phyloP scores from a whole-genome alignment of 2,888 invertebrate genomes.

The Schizaphis graminum region DNA sequence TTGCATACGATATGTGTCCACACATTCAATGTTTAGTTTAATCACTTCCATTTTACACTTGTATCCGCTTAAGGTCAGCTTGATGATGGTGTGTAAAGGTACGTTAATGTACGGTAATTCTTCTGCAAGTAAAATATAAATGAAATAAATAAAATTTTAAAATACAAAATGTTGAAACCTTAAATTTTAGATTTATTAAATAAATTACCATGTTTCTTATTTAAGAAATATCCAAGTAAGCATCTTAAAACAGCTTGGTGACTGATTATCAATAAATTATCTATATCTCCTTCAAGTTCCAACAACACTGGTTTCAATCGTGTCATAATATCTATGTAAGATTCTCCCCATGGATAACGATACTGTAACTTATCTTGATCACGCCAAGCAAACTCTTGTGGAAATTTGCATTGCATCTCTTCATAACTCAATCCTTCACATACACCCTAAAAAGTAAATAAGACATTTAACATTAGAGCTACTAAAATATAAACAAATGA shows the following conservation, averaged over 20 bases:
- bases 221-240: conserved; percentile 91
- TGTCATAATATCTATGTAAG: conserved; percentile 92
- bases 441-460: conserved; percentile 78
- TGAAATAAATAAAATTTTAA: neutral
- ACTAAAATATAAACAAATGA: conserved; percentile 12
- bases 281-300: conserved; percentile 84
- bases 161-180: neutral
- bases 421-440: conserved; percentile 95
- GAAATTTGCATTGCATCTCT: conserved; percentile 91
- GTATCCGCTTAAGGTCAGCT: conserved; percentile 89
- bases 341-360: conserved; percentile 89
- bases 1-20: conserved; percentile 89
- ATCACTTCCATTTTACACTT: conserved; percentile 90
- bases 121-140: conserved; percentile 72
- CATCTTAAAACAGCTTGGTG: conserved; percentile 94
- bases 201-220: conserved; percentile 79
- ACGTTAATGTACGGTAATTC: conserved; percentile 87
- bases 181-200: neutral
- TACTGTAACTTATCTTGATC: conserved; percentile 93
- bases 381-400: conserved; percentile 90
- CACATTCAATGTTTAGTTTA: conserved; percentile 88
- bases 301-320: conserved; percentile 89
- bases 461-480: neutral
- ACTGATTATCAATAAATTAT: conserved; percentile 86
- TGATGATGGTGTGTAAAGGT: conserved; percentile 90